Evolutionary conservation across 2,113 vertebrate species (phyloP).

Genomic region (Paratilapia polleni): DNA sequence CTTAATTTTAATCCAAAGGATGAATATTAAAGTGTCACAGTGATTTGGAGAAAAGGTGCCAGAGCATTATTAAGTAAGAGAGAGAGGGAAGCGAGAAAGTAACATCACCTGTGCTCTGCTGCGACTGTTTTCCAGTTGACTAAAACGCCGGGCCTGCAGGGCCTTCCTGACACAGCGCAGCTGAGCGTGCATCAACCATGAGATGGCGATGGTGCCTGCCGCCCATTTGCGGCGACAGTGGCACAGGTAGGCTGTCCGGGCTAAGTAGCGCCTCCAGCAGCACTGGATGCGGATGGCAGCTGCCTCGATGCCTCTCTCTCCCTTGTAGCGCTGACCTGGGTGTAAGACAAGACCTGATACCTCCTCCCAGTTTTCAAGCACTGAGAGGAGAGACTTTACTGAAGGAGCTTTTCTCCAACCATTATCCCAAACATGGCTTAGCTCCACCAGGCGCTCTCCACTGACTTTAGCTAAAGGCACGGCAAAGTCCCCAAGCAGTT

Average conservation of each 20-base stretch:
- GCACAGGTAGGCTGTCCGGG: slow-evolving; percentile 68
- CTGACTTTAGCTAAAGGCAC: slow-evolving; percentile 79
- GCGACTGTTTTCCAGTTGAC: slow-evolving; percentile 88
- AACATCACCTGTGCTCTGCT: slow-evolving; percentile 86
- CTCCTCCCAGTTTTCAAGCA: slow-evolving; percentile 77
- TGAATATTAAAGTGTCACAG: not conserved
- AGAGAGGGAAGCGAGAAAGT: not conserved
- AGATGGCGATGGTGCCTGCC: slow-evolving; percentile 77
- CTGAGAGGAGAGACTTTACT: slow-evolving; percentile 71
- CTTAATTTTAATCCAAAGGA: not conserved
- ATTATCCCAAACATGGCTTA: slow-evolving; percentile 57
- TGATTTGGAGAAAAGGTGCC: not conserved
- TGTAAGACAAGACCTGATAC: slow-evolving; percentile 68
- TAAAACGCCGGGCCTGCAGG: slow-evolving; percentile 81
- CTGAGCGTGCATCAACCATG: slow-evolving; percentile 80
- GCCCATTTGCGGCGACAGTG: slow-evolving; percentile 81
- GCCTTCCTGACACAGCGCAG: slow-evolving; percentile 70
- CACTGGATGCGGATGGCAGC: slow-evolving; percentile 83
- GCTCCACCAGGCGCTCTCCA: slow-evolving; percentile 67
- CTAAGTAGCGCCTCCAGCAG: slow-evolving; percentile 77
- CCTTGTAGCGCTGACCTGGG: slow-evolving; percentile 85
- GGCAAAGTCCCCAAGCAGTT: slow-evolving; percentile 80
- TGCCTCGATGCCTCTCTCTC: slow-evolving; percentile 71
- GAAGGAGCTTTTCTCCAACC: slow-evolving; percentile 50
- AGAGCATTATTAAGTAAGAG: slow-evolving; percentile 1